Conservation (phyloP, 2,797 vertebrate genomes). For the Champsocephalus gunnari region DNA sequence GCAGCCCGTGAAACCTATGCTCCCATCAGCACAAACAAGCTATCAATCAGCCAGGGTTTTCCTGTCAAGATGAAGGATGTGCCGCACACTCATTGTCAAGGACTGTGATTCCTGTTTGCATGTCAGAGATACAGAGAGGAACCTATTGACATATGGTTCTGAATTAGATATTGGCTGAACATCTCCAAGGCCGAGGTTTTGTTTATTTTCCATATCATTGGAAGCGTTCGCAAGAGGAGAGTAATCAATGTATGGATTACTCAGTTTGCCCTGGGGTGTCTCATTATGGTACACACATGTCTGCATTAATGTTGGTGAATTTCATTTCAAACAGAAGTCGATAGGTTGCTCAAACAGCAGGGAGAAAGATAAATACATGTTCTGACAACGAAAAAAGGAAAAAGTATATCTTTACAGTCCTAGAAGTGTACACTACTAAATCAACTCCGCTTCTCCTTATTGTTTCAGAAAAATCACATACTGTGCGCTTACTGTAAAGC, state of each 20-base stretch:
- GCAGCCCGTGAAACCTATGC: slow-evolving; percentile 26
- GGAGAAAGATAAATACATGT: slow-evolving; percentile 7
- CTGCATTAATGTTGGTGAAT: not conserved
- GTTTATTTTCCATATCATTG: not conserved
- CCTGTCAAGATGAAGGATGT: slow-evolving; percentile 61
- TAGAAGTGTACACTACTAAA: slow-evolving; percentile 41
- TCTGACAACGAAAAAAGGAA: slow-evolving; percentile 3
- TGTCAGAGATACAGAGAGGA: slow-evolving; percentile 49
- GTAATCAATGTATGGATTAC: slow-evolving; percentile 16
- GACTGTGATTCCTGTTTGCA: slow-evolving; percentile 62
- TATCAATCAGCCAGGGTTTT: slow-evolving; percentile 60
- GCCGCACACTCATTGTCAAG: slow-evolving; percentile 38
- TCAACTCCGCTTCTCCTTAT: slow-evolving; percentile 42
- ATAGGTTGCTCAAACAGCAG: slow-evolving; percentile 17
- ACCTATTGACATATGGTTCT: slow-evolving; percentile 55
- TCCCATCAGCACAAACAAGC: slow-evolving; percentile 65
- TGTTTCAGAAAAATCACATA: slow-evolving; percentile 56
- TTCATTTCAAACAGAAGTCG: not conserved
- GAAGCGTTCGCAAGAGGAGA: slow-evolving; percentile 18
- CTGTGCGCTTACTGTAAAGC: slow-evolving; percentile 70
- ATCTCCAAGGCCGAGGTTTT: slow-evolving; percentile 34
- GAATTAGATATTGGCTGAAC: slow-evolving; percentile 41
- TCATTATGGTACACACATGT: slow-evolving; percentile 22
- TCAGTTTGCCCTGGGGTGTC: slow-evolving; percentile 11
- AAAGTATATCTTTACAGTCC: slow-evolving; percentile 21